Percentiles rank a stretch among this genome's conserved stretches.
Conservation (phyloP, 1,140 invertebrate genomes). For the Drosophila erecta region DNA sequence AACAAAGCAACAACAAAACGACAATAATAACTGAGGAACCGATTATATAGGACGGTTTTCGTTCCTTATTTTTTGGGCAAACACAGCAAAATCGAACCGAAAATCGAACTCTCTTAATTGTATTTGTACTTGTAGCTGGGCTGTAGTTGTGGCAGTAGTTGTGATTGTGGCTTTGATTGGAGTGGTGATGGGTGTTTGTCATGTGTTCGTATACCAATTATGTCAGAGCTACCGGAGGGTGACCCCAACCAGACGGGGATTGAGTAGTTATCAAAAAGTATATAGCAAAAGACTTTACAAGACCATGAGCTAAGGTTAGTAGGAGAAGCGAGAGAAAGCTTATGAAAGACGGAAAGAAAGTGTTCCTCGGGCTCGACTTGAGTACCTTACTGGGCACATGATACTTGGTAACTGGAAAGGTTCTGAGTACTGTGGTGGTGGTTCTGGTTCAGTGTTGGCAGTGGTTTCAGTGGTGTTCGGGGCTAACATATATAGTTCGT, state of each 20-base stretch:
- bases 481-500: constrained; percentile 35
- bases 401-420: constrained; percentile 27
- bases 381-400: constrained; percentile 25
- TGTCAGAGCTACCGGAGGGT: constrained; percentile 65
- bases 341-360: constrained; percentile 15
- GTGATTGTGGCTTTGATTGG: constrained; percentile 26
- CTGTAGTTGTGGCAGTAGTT: constrained; percentile 39
- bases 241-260: constrained; percentile 28
- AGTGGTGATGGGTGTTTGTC: constrained; percentile 23
- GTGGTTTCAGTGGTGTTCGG: constrained; percentile 20
- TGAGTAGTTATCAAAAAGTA: constrained; percentile 28
- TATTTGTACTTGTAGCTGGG: constrained; percentile 32
- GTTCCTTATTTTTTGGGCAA: constrained; percentile 16
- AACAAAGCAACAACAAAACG: constrained; percentile 75
- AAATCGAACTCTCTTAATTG: constrained; percentile 37
- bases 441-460: constrained; percentile 29
- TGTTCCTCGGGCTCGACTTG: constrained; percentile 18
- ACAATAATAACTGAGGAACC: constrained; percentile 71
- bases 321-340: constrained; percentile 38
- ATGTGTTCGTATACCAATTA: constrained; percentile 76
- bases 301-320: constrained; percentile 43
- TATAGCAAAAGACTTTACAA: constrained; percentile 31
- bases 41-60: constrained; percentile 30
- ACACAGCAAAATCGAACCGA: constrained; percentile 52
- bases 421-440: constrained; percentile 3